A percentile compares a stretch with the other conserved stretches of the same genome.
These are phyloP conservation scores for Helicoverpa armigera DNA, from an alignment of 1,140 invertebrate species.

Conservation along the genomic window DNA sequence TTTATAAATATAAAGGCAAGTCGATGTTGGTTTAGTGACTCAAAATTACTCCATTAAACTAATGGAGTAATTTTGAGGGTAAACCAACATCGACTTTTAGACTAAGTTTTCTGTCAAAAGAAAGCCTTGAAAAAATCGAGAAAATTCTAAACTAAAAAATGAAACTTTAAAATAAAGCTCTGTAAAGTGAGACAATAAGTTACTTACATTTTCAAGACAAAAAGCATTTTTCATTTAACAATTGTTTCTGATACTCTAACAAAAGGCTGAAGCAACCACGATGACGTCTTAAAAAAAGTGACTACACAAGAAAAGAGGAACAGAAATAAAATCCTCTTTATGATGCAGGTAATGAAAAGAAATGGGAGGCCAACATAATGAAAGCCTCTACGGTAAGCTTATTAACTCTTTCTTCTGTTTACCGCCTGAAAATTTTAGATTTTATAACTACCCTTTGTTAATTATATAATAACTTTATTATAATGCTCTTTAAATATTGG, in stretches of 20 bases:
- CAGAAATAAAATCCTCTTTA: slow-evolving; percentile 72
- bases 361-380: slow-evolving; percentile 72
- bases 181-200: slow-evolving; percentile 6
- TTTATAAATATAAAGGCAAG: too few species aligned
- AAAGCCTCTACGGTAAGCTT: slow-evolving; percentile 71
- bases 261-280: slow-evolving; percentile 67
- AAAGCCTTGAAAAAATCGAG: too few species aligned
- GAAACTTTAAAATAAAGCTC: slow-evolving; percentile 7
- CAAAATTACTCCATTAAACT: too few species aligned
- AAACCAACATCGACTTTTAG: too few species aligned
- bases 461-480: background rate
- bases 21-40: too few species aligned
- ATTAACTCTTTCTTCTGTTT: slow-evolving; percentile 60
- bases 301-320: slow-evolving; percentile 68
- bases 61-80: too few species aligned
- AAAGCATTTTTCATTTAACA: slow-evolving; percentile 65
- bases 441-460: background rate
- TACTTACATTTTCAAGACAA: slow-evolving; percentile 32
- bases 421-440: slow-evolving; percentile 12
- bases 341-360: slow-evolving; percentile 80
- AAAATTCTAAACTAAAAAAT: background rate
- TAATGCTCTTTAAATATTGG: background rate
- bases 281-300: slow-evolving; percentile 74
- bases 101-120: too few species aligned
- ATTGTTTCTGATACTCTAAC: slow-evolving; percentile 68